Base-by-base conservation (phyloP, 2,888 invertebrate genomes). In the Apamea anceps region DNA sequence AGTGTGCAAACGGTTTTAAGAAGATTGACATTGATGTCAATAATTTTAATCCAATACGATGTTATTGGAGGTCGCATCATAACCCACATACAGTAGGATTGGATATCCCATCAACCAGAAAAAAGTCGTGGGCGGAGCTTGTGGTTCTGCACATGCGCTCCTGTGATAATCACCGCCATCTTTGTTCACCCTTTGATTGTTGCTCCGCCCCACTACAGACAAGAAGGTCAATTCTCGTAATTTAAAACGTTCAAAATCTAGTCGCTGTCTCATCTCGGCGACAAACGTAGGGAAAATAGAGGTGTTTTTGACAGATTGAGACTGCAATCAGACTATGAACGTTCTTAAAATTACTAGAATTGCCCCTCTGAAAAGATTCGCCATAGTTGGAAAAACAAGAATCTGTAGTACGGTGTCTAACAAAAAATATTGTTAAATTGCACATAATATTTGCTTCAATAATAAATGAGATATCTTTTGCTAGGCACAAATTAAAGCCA, bases 101-200 rank as follows among this genome's bases (percentile, higher is more conserved):
- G 63, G 63, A 8, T 21, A 32, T 63, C 32, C 63, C 7, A 62
- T 7, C 6, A 37, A 10, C 62, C 72, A n/a, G n/a, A n/a, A 57
- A n/a, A 68, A 65, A 73, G 48, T 42, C 0, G 25, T 67, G 77
- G 84, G 84, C 37, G 84, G 76, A 66, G 82, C 76, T 77, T 45
- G 48, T 42, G 42, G 8, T 70, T 45, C 45, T 48, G 80, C 87
- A 70, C 88, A 87, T 87, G 89, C 89, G 87, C 80, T 42, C 45
- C 37, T 57, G 37, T 62, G 0, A 1, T 54, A 0, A 28, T 74
- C 10, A 37, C 37, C 72, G 85, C 87, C 87, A 87, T 87, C n/a
- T 76, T 81, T 25, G 8, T 51, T 72, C 8, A 28, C 25, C 45
- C 68, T 25, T 32, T 0, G 3, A 28, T 48, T 25, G 1, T n/a